These are phyloP conservation scores for Camponotus pennsylvanicus DNA, from an alignment of 1,140 invertebrate genomes.

Conservation along the genomic window DNA sequence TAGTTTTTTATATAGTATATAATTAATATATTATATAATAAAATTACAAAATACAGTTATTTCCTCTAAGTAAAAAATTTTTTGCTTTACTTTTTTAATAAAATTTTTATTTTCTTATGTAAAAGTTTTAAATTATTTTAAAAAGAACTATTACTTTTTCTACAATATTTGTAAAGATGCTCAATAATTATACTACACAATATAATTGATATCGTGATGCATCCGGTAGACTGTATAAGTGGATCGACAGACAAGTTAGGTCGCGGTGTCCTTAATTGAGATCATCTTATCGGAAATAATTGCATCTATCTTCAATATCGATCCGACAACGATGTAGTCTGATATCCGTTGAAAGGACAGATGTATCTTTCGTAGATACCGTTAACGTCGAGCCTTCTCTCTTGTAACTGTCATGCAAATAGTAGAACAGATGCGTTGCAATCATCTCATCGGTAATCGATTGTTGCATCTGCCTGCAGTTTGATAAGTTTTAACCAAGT, in stretches of 20 bases:
- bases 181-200: conserved; percentile 16
- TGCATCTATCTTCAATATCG: conserved; percentile 61
- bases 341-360: conserved; percentile 20
- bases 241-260: conserved; percentile 46
- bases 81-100: no score
- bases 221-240: not conserved
- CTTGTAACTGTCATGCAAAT: conserved; percentile 50
- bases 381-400: conserved; percentile 27
- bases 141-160: no score
- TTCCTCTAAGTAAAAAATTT: no score
- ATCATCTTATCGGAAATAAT: conserved; percentile 74
- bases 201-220: conserved; percentile 33
- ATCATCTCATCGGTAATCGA: conserved; percentile 49
- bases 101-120: no score
- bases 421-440: conserved; percentile 30
- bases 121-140: no score
- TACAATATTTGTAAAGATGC: no score
- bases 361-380: conserved; percentile 38
- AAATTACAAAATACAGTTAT: no score
- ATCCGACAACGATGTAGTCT: not conserved
- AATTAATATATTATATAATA: no score
- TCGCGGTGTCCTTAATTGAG: conserved; percentile 69
- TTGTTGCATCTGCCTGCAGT: conserved; percentile 45
- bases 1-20: no score
- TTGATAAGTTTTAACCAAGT: conserved; percentile 31